Evolutionary conservation across 1,140 invertebrate species (phyloP).

Genomic region (Brachionus manjavacas): DNA sequence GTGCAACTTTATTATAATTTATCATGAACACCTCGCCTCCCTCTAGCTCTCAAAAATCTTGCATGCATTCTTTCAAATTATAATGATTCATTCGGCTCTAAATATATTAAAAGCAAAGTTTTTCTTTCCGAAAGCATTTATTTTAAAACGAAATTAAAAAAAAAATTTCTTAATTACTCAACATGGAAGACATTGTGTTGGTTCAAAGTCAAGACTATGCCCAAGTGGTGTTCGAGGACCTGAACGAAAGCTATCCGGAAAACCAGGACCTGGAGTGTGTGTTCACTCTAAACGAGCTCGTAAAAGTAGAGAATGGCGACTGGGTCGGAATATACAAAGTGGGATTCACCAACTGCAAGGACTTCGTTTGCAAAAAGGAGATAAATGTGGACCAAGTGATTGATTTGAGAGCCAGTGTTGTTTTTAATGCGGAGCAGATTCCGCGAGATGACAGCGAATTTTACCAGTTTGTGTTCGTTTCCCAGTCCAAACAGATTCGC

Average conservation of each 20-base stretch:
- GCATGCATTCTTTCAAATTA: conserved; percentile 3
- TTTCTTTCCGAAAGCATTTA: background rate
- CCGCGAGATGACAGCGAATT: conserved; percentile 57
- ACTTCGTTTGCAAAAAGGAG: conserved; percentile 49
- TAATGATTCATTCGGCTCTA: background rate
- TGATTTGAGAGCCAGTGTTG: conserved; percentile 46
- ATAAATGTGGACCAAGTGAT: conserved; percentile 45
- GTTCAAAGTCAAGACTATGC: conserved; percentile 47
- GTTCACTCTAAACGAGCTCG: conserved; percentile 50
- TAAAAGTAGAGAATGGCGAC: conserved; percentile 48
- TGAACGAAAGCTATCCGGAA: conserved; percentile 51
- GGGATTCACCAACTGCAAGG: conserved; percentile 49
- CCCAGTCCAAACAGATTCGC: conserved; percentile 49
- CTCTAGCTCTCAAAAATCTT: background rate
- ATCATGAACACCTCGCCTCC: background rate
- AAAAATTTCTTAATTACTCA: background rate
- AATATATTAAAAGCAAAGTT: conserved; percentile 10
- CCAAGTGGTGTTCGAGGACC: conserved; percentile 52
- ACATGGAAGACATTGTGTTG: conserved; percentile 36
- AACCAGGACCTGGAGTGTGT: conserved; percentile 51
- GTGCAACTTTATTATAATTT: background rate
- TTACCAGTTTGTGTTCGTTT: conserved; percentile 58
- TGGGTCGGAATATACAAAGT: conserved; percentile 54
- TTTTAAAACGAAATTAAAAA: conserved; percentile 5
- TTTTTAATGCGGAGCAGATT: conserved; percentile 49